phyloP scores from a whole-genome alignment of 1,140 invertebrate species.

The Daktulosphaira vitifoliae region DNA sequence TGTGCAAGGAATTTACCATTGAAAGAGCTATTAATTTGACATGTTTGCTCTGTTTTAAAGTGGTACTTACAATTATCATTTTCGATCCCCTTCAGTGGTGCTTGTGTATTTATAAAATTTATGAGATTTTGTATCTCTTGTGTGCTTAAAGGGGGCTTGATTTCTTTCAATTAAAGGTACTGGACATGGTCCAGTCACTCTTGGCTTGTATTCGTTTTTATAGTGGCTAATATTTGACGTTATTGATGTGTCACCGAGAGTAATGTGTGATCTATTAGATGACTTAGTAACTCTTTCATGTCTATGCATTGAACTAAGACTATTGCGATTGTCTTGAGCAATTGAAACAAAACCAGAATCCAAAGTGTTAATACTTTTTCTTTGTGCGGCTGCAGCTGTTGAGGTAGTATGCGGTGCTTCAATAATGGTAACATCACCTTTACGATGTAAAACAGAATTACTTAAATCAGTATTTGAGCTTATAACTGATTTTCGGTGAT shows the following conservation, averaged over 20 bases:
- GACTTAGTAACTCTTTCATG: slow-evolving; percentile 34
- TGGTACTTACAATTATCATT: neutral
- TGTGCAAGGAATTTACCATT: too few species aligned
- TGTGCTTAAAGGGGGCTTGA: slow-evolving; percentile 62
- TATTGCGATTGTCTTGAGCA: slow-evolving; percentile 58
- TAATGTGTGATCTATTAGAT: slow-evolving; percentile 54
- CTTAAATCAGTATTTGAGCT: slow-evolving; percentile 59
- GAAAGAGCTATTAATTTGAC: too few species aligned
- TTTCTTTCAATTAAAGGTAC: slow-evolving; percentile 63
- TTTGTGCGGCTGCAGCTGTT: slow-evolving; percentile 65
- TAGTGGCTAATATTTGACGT: slow-evolving; percentile 46
- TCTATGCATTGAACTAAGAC: slow-evolving; percentile 65
- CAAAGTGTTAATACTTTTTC: slow-evolving; percentile 67
- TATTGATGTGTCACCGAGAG: slow-evolving; percentile 47
- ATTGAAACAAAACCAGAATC: slow-evolving; percentile 58
- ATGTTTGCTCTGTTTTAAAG: too few species aligned
- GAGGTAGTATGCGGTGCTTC: slow-evolving; percentile 56
- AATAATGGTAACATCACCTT: slow-evolving; percentile 51
- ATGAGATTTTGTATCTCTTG: slow-evolving; percentile 68
- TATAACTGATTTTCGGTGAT: slow-evolving; percentile 61
- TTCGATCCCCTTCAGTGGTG: neutral
- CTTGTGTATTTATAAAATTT: slow-evolving; percentile 55
- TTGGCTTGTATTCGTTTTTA: slow-evolving; percentile 62
- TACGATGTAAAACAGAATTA: slow-evolving; percentile 67
- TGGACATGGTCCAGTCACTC: slow-evolving; percentile 62